A percentile compares a stretch with the other conserved stretches of the same genome.
These are phyloP conservation scores for Myzus persicae DNA, from an alignment of 1,140 invertebrate species.

Conservation along the genomic window DNA sequence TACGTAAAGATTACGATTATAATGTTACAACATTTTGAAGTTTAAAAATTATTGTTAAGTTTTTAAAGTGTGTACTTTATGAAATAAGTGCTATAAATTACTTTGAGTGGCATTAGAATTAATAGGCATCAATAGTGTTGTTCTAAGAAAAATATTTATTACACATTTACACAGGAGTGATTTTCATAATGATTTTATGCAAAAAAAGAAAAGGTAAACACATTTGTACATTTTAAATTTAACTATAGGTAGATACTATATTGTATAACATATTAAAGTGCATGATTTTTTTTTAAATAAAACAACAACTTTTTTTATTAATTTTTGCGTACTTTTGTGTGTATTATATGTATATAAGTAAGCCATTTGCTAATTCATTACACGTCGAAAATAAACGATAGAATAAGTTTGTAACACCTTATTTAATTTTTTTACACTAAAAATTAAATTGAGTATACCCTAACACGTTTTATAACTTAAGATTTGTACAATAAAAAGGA, in stretches of 20 bases:
- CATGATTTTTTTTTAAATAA: neutral
- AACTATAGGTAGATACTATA: neutral
- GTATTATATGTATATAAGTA: neutral
- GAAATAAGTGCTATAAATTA: slow-evolving; percentile 22
- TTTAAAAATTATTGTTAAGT: neutral
- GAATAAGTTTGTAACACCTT: neutral
- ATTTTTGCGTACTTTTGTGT: neutral
- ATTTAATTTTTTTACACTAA: neutral
- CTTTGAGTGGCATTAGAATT: neutral
- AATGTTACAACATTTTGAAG: neutral
- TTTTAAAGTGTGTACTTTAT: neutral
- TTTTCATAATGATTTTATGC: slow-evolving; percentile 44
- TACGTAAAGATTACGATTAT: slow-evolving; percentile 34
- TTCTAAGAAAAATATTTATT: neutral
- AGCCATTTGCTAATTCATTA: neutral
- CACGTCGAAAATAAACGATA: neutral
- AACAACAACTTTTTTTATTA: neutral
- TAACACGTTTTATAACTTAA: neutral
- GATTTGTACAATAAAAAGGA: neutral
- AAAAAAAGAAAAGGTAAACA: slow-evolving; percentile 50
- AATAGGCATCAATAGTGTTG: neutral
- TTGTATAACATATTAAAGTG: neutral
- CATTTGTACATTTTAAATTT: neutral
- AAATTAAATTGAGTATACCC: neutral
- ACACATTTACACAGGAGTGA: neutral